Conservation (phyloP, 2,888 invertebrate genomes). For the Linnaemya tessellans region DNA sequence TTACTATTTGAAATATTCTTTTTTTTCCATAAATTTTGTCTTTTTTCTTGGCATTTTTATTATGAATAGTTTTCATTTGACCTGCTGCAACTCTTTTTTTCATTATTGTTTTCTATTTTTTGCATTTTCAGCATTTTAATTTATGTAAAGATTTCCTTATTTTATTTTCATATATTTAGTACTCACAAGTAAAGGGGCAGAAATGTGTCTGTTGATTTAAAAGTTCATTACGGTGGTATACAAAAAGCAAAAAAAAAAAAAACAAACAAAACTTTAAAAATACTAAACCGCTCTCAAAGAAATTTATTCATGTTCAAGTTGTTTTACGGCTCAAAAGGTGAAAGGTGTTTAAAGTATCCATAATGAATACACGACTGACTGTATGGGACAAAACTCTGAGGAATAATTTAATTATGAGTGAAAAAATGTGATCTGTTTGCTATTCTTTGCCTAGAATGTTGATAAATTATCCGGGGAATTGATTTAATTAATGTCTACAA, state of each 20-base stretch:
- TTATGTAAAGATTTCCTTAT: conserved; percentile 8
- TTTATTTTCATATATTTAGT: neutral
- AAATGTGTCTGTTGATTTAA: conserved; percentile 2
- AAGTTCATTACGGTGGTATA: neutral
- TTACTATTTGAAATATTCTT: too few species aligned
- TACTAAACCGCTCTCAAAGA: conserved; percentile 6
- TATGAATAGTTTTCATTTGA: conserved; percentile 2
- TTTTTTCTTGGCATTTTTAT: neutral
- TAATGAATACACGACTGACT: neutral
- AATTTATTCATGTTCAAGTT: conserved; percentile 16
- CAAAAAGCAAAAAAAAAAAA: neutral
- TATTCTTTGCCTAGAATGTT: neutral
- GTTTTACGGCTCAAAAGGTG: neutral
- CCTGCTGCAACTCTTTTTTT: neutral
- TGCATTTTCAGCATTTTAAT: conserved; percentile 40
- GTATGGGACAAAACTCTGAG: neutral
- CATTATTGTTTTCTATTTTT: neutral
- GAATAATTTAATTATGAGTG: conserved; percentile 20
- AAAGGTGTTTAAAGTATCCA: conserved; percentile 10
- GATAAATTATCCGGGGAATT: conserved; percentile 15
- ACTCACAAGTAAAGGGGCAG: conserved; percentile 1
- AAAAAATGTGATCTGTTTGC: neutral
- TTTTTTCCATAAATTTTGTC: neutral
- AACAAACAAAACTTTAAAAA: conserved; percentile 4
- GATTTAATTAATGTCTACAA: conserved; percentile 25